Evolutionary conservation across 2,888 invertebrate genomes (phyloP).

Genomic region (Xylophagus ater): DNA sequence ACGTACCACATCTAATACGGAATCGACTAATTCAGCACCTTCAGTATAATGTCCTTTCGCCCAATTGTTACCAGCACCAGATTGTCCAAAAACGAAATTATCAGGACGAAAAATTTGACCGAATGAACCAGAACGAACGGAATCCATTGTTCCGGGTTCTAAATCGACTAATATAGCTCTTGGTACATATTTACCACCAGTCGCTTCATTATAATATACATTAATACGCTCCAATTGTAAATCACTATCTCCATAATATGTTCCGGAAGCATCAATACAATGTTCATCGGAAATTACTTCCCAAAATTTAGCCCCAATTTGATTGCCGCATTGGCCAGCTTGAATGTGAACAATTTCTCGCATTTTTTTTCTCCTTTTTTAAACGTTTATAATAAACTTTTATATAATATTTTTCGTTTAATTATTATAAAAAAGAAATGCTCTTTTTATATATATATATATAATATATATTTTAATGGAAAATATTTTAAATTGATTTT

Average conservation of each 20-base stretch:
- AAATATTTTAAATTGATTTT: too few relatives aligned
- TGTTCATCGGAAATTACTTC: slow-evolving; percentile 96
- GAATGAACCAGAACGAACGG: slow-evolving; percentile 89
- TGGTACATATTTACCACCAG: slow-evolving; percentile 90
- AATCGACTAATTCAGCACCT: slow-evolving; percentile 81
- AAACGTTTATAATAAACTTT: background rate
- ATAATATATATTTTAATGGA: too few relatives aligned
- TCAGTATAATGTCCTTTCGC: slow-evolving; percentile 90
- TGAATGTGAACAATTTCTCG: slow-evolving; percentile 94
- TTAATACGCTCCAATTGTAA: slow-evolving; percentile 91
- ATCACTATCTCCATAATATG: slow-evolving; percentile 85
- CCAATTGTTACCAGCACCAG: slow-evolving; percentile 80
- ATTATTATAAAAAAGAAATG: too few relatives aligned
- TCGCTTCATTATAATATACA: slow-evolving; percentile 93
- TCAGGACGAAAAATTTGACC: slow-evolving; percentile 93
- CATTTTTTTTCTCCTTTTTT: slow-evolving; percentile 49
- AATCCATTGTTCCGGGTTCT: slow-evolving; percentile 98
- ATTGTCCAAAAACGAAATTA: slow-evolving; percentile 90
- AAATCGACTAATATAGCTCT: slow-evolving; percentile 89
- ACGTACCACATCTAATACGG: slow-evolving; percentile 73
- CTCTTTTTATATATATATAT: too few relatives aligned
- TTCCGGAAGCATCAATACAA: slow-evolving; percentile 87
- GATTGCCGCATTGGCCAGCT: slow-evolving; percentile 92
- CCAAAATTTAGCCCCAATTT: slow-evolving; percentile 96
- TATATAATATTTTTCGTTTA: too few relatives aligned